Percentiles rank a stretch among this genome's conserved stretches.
Evolutionary conservation across 2,113 vertebrate species (phyloP).

Genomic region (Aegotheles bennettii): DNA sequence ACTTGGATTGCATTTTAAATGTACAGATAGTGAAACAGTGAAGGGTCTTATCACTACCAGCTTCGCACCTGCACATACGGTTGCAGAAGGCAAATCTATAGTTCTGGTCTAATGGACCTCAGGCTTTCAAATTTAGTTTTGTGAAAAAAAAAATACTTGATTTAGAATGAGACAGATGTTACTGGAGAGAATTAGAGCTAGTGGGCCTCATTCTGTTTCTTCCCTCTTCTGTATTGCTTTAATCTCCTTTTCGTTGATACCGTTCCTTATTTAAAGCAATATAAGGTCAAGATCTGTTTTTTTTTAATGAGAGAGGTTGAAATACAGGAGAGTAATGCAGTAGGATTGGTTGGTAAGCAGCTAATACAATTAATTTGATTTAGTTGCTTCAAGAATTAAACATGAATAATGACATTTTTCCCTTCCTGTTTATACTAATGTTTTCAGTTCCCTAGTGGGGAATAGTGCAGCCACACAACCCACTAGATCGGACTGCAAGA

Average conservation of each 20-base stretch:
- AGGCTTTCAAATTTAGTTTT: background rate
- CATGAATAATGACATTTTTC: background rate
- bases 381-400: constrained; percentile 1
- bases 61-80: background rate
- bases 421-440: background rate
- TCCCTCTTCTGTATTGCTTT: background rate
- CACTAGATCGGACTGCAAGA: background rate
- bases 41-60: background rate
- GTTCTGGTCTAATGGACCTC: background rate
- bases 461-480: background rate
- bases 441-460: background rate
- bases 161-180: constrained; percentile 29
- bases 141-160: background rate
- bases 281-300: background rate
- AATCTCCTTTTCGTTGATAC: background rate
- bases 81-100: background rate
- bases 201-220: background rate
- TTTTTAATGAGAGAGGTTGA: background rate
- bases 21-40: background rate
- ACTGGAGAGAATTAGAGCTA: background rate
- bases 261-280: background rate
- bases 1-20: background rate
- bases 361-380: constrained; percentile 15
- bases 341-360: background rate
- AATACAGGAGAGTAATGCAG: background rate